A percentile compares a stretch with the other conserved stretches of the same genome.
These are phyloP conservation scores for Coboldia fuscipes DNA, from an alignment of 1,140 invertebrate genomes.

Conservation along the genomic window DNA sequence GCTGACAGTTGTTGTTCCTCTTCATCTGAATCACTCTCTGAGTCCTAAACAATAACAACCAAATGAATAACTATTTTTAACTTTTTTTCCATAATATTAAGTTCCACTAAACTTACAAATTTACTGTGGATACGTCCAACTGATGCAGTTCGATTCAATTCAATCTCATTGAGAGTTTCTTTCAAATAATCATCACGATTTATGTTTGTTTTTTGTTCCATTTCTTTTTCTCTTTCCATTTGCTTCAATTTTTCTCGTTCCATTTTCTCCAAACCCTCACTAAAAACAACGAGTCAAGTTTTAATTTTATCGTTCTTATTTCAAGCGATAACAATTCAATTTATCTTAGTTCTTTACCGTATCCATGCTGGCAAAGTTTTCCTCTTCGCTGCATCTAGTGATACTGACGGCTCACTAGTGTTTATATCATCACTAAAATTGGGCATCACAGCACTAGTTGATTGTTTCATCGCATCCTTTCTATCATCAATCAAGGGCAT, in stretches of 20 bases:
- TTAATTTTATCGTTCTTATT: not conserved
- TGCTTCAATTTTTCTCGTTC: conserved; percentile 84
- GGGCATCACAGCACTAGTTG: not conserved
- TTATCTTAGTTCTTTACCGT: conserved; percentile 16
- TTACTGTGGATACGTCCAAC: too few species aligned
- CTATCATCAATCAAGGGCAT: too few species aligned
- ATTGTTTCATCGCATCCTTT: too few species aligned
- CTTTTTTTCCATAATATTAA: too few species aligned
- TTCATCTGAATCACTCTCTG: too few species aligned
- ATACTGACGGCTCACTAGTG: conserved; percentile 14
- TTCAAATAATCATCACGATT: conserved; percentile 38
- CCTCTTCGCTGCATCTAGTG: conserved; percentile 68
- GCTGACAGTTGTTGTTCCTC: too few species aligned
- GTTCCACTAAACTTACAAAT: too few species aligned
- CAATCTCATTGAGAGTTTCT: conserved; percentile 23
- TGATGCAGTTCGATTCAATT: too few species aligned
- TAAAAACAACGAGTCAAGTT: conserved; percentile 2
- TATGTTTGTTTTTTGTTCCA: conserved; percentile 36
- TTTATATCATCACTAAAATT: conserved; percentile 12
- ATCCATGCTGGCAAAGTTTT: conserved; percentile 90
- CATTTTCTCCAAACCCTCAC: conserved; percentile 78
- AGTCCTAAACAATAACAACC: too few species aligned
- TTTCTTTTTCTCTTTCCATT: conserved; percentile 51
- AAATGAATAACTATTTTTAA: too few species aligned
- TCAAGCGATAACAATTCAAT: not conserved